phyloP scores from a whole-genome alignment of 2,113 vertebrate genomes.

The Morphnarchus princeps region DNA sequence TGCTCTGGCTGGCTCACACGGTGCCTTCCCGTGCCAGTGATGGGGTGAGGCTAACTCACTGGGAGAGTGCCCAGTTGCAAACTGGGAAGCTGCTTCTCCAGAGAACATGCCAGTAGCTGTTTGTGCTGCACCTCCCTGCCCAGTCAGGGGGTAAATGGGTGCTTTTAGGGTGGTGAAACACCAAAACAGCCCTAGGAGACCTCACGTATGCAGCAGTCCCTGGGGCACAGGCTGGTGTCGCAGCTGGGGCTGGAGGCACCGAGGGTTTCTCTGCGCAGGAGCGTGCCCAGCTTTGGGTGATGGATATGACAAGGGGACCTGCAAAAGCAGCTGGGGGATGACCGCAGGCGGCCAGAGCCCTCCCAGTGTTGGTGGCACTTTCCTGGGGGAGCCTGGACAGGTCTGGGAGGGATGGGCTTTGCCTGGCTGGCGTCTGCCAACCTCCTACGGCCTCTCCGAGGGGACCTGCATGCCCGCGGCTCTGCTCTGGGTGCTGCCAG shows the following conservation, averaged over 20 bases:
- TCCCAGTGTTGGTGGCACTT: not conserved
- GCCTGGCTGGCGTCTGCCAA: not conserved
- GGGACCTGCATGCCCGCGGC: fast-evolving
- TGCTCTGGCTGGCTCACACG: fast-evolving
- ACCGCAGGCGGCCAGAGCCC: not conserved
- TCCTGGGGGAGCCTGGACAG: not conserved
- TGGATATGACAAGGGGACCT: not conserved
- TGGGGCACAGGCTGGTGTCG: not conserved
- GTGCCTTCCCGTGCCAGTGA: not conserved
- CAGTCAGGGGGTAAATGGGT: fast-evolving
- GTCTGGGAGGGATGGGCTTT: not conserved
- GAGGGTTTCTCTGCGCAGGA: not conserved
- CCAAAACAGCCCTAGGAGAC: not conserved
- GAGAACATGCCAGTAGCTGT: not conserved
- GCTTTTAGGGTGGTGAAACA: not conserved
- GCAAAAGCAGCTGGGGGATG: not conserved
- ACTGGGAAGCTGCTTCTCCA: not conserved
- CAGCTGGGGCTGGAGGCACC: not conserved
- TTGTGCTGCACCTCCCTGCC: not conserved
- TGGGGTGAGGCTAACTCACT: not conserved
- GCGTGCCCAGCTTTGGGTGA: not conserved
- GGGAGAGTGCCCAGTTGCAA: not conserved
- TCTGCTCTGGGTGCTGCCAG: not conserved
- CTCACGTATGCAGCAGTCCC: not conserved
- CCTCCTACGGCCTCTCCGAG: not conserved